Base-by-base conservation (phyloP, 1,140 invertebrate species). In the Helicorthomorpha holstii region DNA sequence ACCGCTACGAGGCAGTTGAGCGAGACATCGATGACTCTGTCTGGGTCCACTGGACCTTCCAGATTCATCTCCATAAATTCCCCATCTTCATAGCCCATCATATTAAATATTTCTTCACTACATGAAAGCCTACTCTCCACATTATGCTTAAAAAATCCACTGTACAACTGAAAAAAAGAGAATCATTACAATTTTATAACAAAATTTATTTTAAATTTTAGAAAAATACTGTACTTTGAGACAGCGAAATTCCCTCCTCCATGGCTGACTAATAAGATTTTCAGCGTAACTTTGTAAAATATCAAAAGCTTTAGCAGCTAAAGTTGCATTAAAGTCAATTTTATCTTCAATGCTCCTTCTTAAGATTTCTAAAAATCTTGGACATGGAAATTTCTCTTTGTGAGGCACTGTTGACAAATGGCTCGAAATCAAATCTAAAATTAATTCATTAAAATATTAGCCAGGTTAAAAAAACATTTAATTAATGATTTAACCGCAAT, bases 1-100 rank as follows among this genome's bases (percentile, higher is more conserved):
- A 84, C 83, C 22, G 87, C 87, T n/a, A 87, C 77, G 54, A 89
- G 75, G 2, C 84, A 83, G 67, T 92, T 85, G 44, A 82, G 70
- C 3, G 83, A 84, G 1, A 90, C 78, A 51, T 75, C 76, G 1
- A 79, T 76, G 1, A 88, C 80, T 64, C 76, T 77, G 63, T 88
- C 84, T 1, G 82, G 82, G 65, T 86, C 85, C 34, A 85, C 75
- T 2, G 84, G 82, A 2, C 75, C 79, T 48, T 83, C 78, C 1
- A 85, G 67, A 0, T 75, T 62, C 47, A 75, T 66, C 14, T 68
- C 68, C 10, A 69, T 62, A 4, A 78, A 61, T n/a, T 71, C 72
- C 29, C 54, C 27, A 58, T 44, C 38, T 16, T 42, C 76, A 62
- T 90, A 91, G 1, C 86, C 86, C 82, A 91, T 83, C 50, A 78